Percentiles rank a stretch among this genome's conserved stretches.
Conservation (phyloP, 1,140 invertebrate genomes). For the Nymphalis io region DNA sequence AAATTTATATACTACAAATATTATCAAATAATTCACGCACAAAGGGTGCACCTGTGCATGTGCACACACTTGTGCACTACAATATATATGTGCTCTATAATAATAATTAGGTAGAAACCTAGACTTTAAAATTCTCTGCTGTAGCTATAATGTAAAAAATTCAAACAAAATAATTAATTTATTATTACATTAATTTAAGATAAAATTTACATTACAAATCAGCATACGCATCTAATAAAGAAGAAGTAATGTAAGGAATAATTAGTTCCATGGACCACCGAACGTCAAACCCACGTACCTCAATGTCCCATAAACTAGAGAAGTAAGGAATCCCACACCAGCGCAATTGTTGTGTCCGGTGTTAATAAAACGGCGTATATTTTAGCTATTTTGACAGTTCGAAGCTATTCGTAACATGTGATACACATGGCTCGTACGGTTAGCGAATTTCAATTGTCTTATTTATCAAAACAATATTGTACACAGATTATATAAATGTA, state of each 20-base stretch:
- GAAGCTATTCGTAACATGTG: conserved; percentile 64
- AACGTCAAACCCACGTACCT: conserved; percentile 60
- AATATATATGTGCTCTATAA: too few relatives aligned
- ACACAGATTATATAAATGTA: too few relatives aligned
- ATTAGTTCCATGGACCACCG: conserved; percentile 65
- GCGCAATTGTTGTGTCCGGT: conserved; percentile 71
- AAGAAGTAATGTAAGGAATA: conserved; percentile 43
- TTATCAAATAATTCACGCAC: too few relatives aligned
- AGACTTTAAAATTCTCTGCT: too few relatives aligned
- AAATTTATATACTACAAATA: too few relatives aligned
- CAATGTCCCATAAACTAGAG: conserved; percentile 67
- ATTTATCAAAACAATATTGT: too few relatives aligned
- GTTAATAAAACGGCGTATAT: conserved; percentile 78
- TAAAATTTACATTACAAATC: background rate
- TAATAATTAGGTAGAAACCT: too few relatives aligned
- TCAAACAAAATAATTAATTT: too few relatives aligned
- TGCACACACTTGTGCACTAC: too few relatives aligned
- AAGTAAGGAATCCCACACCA: conserved; percentile 71
- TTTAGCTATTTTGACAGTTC: conserved; percentile 78
- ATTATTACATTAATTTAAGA: too few relatives aligned
- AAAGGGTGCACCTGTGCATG: too few relatives aligned
- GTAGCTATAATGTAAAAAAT: too few relatives aligned
- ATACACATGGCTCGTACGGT: conserved; percentile 46
- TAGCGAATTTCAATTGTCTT: background rate
- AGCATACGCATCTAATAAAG: conserved; percentile 20